Percentiles rank a stretch among this genome's conserved stretches.
Evolutionary conservation across 2,797 vertebrate genomes (phyloP).

Genomic region (Scolopax rusticola): DNA sequence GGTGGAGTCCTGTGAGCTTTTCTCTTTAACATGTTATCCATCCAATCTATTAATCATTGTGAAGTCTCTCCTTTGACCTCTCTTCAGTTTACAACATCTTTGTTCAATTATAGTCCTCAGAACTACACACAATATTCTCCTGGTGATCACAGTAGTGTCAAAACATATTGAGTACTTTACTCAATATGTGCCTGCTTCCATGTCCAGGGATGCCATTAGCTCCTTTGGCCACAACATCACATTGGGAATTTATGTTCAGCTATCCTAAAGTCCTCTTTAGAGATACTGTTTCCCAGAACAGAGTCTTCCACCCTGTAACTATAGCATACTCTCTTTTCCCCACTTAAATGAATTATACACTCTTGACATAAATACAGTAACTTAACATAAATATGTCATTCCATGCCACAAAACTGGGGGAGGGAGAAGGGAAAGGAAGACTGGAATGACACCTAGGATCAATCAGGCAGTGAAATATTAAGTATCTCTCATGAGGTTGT

Average conservation of each 20-base stretch:
- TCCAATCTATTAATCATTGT: background rate
- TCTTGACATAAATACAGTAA: background rate
- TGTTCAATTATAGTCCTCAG: background rate
- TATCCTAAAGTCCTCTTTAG: background rate
- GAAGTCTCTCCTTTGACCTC: background rate
- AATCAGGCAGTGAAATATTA: background rate
- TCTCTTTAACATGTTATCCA: background rate
- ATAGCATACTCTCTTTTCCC: background rate
- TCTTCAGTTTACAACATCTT: slow-evolving; percentile 4
- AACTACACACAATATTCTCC: background rate
- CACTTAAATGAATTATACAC: background rate
- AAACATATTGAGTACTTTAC: background rate
- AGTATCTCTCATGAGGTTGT: background rate
- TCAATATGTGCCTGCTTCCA: background rate
- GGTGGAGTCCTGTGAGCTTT: background rate
- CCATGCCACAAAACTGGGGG: rapidly evolving
- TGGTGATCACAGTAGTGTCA: background rate
- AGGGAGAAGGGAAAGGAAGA: background rate
- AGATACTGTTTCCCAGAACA: background rate
- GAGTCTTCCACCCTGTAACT: background rate
- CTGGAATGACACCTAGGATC: background rate
- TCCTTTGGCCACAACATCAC: background rate
- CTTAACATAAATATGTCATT: background rate
- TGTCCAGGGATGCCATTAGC: background rate
- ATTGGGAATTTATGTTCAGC: background rate